A percentile compares a stretch with the other conserved stretches of the same genome.
Conservation (phyloP, 2,888 invertebrate genomes). For the Ophion ellenae region DNA sequence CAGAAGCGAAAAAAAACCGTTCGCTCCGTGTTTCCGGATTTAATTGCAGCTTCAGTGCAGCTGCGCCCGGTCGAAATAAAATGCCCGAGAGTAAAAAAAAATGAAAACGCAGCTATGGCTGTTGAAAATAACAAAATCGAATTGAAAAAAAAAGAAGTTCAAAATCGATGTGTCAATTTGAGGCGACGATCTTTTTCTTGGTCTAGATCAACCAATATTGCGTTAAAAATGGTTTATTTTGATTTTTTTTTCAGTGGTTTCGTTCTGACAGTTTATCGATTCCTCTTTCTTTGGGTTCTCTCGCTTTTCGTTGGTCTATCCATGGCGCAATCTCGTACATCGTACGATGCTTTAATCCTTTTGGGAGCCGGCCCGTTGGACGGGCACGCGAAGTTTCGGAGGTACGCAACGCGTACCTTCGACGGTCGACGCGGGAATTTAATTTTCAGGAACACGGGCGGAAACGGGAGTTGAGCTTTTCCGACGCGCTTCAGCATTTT, state of each 20-base stretch:
- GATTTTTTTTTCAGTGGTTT: too few species aligned
- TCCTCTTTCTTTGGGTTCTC: background rate
- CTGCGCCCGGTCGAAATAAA: slow-evolving; percentile 38
- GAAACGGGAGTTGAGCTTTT: slow-evolving; percentile 8
- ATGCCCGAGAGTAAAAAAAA: background rate
- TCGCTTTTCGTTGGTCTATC: background rate
- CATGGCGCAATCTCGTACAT: slow-evolving; percentile 11
- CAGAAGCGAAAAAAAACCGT: slow-evolving; percentile 23
- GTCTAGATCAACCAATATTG: background rate
- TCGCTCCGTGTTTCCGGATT: slow-evolving; percentile 57
- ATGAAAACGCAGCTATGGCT: background rate
- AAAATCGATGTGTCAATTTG: slow-evolving; percentile 28
- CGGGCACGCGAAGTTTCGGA: slow-evolving; percentile 22
- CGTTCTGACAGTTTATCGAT: too few species aligned
- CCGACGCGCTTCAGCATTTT: slow-evolving; percentile 45
- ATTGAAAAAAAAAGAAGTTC: background rate
- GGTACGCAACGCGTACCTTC: slow-evolving; percentile 16
- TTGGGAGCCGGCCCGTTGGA: slow-evolving; percentile 18
- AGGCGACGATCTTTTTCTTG: background rate
- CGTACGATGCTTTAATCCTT: slow-evolving; percentile 40
- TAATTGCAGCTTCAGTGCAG: slow-evolving; percentile 55
- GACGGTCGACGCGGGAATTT: slow-evolving; percentile 51
- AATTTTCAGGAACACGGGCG: slow-evolving; percentile 46
- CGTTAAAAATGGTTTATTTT: too few species aligned
- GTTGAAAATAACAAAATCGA: slow-evolving; percentile 4